A percentile compares a stretch with the other conserved stretches of the same genome.
Evolutionary conservation across 2,888 invertebrate species (phyloP).

Genomic region (Hesperia comma): DNA sequence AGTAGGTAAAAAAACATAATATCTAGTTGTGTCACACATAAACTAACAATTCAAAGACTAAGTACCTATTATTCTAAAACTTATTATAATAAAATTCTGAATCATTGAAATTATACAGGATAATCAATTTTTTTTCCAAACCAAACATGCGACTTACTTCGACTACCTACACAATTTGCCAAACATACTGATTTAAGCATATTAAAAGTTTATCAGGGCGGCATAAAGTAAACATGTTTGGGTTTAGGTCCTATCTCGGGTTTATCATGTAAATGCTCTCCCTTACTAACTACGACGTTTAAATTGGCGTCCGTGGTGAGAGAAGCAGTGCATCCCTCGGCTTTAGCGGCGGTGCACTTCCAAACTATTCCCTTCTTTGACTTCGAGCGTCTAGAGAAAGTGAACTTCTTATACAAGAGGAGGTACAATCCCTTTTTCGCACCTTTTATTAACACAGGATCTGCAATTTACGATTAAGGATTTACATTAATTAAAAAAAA

Average conservation of each 20-base stretch:
- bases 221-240: conserved; percentile 75
- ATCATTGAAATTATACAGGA: too few relatives aligned
- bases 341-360: conserved; percentile 69
- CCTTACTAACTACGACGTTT: conserved; percentile 59
- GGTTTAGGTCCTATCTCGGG: conserved; percentile 56
- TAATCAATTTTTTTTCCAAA: too few relatives aligned
- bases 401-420: conserved; percentile 61
- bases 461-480: conserved; percentile 51
- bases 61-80: too few relatives aligned
- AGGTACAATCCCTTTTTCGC: conserved; percentile 63
- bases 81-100: too few relatives aligned
- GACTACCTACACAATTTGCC: too few relatives aligned
- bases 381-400: conserved; percentile 61
- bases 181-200: too few relatives aligned
- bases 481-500: background rate
- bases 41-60: too few relatives aligned
- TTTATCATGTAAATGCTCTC: conserved; percentile 59
- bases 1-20: too few relatives aligned
- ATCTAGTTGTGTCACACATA: too few relatives aligned
- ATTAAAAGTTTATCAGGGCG: conserved; percentile 44
- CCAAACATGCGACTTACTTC: too few relatives aligned
- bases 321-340: conserved; percentile 62
- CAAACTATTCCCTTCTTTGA: conserved; percentile 74
- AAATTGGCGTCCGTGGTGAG: conserved; percentile 67
- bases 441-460: conserved; percentile 67